phyloP scores from a whole-genome alignment of 2,113 vertebrate species.

The Corythaixoides concolor region DNA sequence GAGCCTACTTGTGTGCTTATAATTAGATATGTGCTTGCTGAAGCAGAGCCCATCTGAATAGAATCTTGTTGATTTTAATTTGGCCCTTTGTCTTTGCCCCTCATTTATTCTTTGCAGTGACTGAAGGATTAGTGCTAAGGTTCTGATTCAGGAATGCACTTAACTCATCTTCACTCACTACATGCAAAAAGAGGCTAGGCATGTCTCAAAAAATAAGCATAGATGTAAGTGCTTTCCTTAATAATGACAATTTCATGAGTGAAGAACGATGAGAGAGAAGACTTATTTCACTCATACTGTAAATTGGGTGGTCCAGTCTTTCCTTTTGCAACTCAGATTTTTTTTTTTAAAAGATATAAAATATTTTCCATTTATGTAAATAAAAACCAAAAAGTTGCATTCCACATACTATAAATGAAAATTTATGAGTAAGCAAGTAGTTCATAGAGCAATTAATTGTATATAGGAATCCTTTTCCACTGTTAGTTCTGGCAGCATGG shows the following conservation, averaged over 20 bases:
- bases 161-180: slow-evolving; percentile 11
- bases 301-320: background rate
- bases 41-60: slow-evolving; percentile 62
- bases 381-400: background rate
- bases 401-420: background rate
- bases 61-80: slow-evolving; percentile 61
- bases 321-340: background rate
- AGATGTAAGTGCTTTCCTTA: background rate
- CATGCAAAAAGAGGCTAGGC: background rate
- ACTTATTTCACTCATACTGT: background rate
- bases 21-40: slow-evolving; percentile 64
- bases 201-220: background rate
- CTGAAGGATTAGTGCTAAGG: slow-evolving; percentile 40
- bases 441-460: background rate
- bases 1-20: slow-evolving; percentile 55
- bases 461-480: background rate
- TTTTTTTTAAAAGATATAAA: background rate
- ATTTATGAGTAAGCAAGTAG: background rate
- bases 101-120: slow-evolving; percentile 49
- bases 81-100: slow-evolving; percentile 63
- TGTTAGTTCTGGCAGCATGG: background rate
- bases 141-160: slow-evolving; percentile 54
- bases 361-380: background rate
- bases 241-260: background rate
- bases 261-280: background rate